A percentile compares a stretch with the other conserved stretches of the same genome.
phyloP scores from a whole-genome alignment of 1,140 invertebrate species.

The Anastatus disparis region DNA sequence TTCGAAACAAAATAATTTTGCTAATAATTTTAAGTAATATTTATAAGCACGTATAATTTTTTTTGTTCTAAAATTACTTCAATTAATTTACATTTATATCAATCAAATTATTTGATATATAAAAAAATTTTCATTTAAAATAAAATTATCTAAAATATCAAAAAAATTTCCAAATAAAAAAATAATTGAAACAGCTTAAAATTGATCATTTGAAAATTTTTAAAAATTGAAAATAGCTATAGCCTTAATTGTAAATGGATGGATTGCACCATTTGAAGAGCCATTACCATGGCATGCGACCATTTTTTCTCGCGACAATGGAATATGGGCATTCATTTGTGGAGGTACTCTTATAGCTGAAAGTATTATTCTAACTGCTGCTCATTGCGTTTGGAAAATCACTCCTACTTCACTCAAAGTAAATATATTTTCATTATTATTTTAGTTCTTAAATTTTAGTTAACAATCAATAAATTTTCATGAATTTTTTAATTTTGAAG shows the following conservation, averaged over 20 bases:
- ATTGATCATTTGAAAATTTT: no score
- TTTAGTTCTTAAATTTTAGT: no score
- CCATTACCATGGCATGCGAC: conserved; percentile 62
- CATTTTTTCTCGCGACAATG: conserved; percentile 55
- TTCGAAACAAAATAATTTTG: no score
- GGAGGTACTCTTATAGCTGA: conserved; percentile 61
- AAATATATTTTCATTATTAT: background rate
- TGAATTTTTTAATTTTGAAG: no score
- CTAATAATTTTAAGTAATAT: background rate
- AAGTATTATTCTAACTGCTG: conserved; percentile 62
- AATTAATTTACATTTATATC: no score
- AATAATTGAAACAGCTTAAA: no score
- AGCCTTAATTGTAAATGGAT: conserved; percentile 60
- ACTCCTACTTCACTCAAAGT: conserved; percentile 47
- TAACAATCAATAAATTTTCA: no score
- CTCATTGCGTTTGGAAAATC: conserved; percentile 64
- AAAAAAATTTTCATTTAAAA: background rate
- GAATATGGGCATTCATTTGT: conserved; percentile 62
- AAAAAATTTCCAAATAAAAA: no score
- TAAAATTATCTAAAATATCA: background rate
- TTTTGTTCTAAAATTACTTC: background rate
- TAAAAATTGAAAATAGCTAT: conserved; percentile 41
- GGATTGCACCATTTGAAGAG: conserved; percentile 42
- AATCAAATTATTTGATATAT: no score
- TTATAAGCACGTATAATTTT: background rate